Evolutionary conservation across 2,113 vertebrate species (phyloP), one percentile per base, ranked within the genome.

Genomic region (Heterotilapia buettikoferi): DNA sequence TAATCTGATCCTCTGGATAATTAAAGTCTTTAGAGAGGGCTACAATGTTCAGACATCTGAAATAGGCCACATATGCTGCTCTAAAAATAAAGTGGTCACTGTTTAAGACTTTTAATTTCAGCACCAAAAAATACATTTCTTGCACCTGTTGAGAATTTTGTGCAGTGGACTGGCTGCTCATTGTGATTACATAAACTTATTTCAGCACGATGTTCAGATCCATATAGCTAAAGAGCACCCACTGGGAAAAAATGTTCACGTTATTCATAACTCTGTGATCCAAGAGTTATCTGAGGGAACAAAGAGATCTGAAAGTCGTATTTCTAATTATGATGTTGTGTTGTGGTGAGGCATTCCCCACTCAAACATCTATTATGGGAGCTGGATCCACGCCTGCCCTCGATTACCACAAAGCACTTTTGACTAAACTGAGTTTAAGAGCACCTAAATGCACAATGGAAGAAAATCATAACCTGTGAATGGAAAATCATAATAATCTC

Each of bases 241-340:
- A 5, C 9, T 52, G n/a, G 36, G 36, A 13, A 84, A 84, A 57
- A 78, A 52, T 9, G 18, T 9, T 84, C 14, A n/a, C 4, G 14
- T 38, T 40, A 53, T 86, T 38, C 61, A 79, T 6, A 80, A 68
- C 36, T 36, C 38, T 61, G 13, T 61, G 21, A 85, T 50, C 85
- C 82, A 80, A 84, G 71, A 83, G 78, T 71, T 57, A 82, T 83
- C 78, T 80, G 6, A 61, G 31, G 86, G 83, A 86, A 73, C 18
- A 13, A 21, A 13, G 12, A 56, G 73, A 83, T 47, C 45, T 47
- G 52, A 29, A 88, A 61, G 80, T 78, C 61, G 40, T 82, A 89
- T 85, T 89, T 85, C 56, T 91, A 92, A 93, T 89, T 94, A 93
- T 31, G 68, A 86, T 43, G 86, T 89, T 86, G 92, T 92, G 88